These are phyloP conservation scores for Papilio gigon DNA, from an alignment of 2,888 invertebrate genomes.

Conservation along the genomic window DNA sequence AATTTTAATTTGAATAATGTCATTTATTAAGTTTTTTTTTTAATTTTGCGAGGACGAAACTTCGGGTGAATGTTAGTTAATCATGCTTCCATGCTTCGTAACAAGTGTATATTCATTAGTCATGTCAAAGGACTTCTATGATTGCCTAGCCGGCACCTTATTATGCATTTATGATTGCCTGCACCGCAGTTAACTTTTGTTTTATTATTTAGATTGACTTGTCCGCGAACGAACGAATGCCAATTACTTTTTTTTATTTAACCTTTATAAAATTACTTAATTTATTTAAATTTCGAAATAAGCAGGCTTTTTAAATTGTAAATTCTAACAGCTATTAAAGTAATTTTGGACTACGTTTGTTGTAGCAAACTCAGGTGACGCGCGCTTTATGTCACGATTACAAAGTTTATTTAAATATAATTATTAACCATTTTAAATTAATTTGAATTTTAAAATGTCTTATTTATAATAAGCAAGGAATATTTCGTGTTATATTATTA, in stretches of 20 bases:
- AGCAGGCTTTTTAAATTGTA: neutral
- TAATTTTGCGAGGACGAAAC: too few species aligned
- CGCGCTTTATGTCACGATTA: neutral
- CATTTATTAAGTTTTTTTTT: too few species aligned
- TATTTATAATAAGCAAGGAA: too few species aligned
- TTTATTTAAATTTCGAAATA: neutral
- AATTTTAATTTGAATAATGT: too few species aligned
- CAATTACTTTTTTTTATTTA: neutral
- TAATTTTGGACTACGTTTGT: neutral
- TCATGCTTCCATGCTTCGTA: neutral
- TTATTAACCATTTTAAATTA: neutral
- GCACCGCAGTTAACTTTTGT: constrained; percentile 3
- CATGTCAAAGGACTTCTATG: constrained; percentile 17
- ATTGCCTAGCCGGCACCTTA: constrained; percentile 5
- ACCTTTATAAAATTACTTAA: neutral
- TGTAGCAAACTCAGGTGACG: neutral
- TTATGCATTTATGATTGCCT: constrained; percentile 29
- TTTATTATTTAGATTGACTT: constrained; percentile 30
- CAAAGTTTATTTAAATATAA: neutral
- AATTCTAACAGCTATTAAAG: neutral
- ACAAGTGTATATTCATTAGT: constrained; percentile 7
- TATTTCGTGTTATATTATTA: too few species aligned
- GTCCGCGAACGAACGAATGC: constrained; percentile 22
- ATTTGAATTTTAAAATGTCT: too few species aligned
- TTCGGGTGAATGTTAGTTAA: too few species aligned